A percentile compares a stretch with the other conserved stretches of the same genome.
phyloP scores from a whole-genome alignment of 2,888 invertebrate species.

The Ganaspis brasiliensis region DNA sequence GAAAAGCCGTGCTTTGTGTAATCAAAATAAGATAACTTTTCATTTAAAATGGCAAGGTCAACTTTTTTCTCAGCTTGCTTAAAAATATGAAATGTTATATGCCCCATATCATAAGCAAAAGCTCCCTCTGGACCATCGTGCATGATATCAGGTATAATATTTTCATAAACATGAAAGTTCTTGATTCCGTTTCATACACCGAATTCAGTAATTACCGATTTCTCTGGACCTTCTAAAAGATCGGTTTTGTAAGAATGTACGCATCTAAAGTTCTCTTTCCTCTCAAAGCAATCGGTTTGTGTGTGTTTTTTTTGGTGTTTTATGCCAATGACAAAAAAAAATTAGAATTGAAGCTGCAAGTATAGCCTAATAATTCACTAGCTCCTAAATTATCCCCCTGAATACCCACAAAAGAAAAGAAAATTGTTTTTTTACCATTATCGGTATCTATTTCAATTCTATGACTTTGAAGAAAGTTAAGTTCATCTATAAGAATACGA shows the following conservation, averaged over 20 bases:
- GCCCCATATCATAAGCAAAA: conserved; percentile 37
- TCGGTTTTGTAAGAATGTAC: conserved; percentile 6
- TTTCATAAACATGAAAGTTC: conserved; percentile 24
- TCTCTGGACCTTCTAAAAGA: background rate
- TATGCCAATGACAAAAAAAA: background rate
- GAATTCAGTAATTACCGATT: background rate
- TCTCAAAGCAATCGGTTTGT: background rate
- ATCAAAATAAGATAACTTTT: conserved; percentile 44
- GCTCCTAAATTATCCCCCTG: background rate
- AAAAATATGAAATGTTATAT: conserved; percentile 33
- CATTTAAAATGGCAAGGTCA: conserved; percentile 37
- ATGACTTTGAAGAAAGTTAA: conserved; percentile 48
- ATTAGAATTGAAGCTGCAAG: background rate
- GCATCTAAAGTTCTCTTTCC: conserved; percentile 8
- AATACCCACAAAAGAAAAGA: conserved; percentile 52
- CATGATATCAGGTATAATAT: conserved; percentile 37
- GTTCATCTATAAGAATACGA: conserved; percentile 49
- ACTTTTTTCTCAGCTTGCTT: conserved; percentile 20
- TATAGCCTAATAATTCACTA: background rate
- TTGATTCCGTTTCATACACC: background rate
- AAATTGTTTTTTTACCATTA: conserved; percentile 44
- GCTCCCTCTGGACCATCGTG: conserved; percentile 50
- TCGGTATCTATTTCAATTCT: conserved; percentile 43
- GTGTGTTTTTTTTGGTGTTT: background rate
- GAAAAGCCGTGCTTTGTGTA: conserved; percentile 13